Base-by-base conservation (phyloP, 1,140 invertebrate species). In the Daktulosphaira vitifoliae region DNA sequence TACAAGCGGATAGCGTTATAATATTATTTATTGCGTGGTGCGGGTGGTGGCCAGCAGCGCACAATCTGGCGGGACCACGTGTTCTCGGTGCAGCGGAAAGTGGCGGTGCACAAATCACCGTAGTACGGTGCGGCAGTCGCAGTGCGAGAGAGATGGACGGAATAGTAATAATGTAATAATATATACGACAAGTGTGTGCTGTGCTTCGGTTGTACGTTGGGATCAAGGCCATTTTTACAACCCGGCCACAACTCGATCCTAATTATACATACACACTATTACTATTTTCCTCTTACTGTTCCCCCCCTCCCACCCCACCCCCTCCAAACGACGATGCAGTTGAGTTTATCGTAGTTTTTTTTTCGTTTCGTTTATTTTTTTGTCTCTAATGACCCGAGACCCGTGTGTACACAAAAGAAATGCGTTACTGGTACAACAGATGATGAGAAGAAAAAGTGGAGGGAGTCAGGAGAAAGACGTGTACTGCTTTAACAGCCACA, bases 201-300 rank as follows among this genome's bases (percentile, higher is more conserved):
- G 54, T 44, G 38, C 37, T 59, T 59, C n/a, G 54, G 54, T 59
- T 59, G 39, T 59, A 44, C 54, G 29, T 33, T 33, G 54, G 42
- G 54, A 59, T 59, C 54, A 59, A 59, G 54, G 54, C 54, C 54
- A 46, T 23, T 59, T 59, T 59, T 59, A 59, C 54, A 46, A 59
- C 54, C 54, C 53, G 53, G 53, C 53, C 53, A 59, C 54, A 29
- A 59, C 39, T 46, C 39, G 22, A 59, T 59, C 39, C 39, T 59
- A 59, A 59, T 59, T 59, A 59, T 46, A 59, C 20, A 42, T 20
- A 16, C 37, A 38, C 13, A 18, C 29, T 22, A 16, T 25, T 52
- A 52, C 1, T 52, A 52, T 15, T 49, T 9, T 51, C 15, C 29
- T 15, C 52, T 18, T 54, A 26, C 52, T 54, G 20, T 54, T 33